Conservation (phyloP, 1,140 invertebrate genomes). For the Drosophila willistoni region DNA sequence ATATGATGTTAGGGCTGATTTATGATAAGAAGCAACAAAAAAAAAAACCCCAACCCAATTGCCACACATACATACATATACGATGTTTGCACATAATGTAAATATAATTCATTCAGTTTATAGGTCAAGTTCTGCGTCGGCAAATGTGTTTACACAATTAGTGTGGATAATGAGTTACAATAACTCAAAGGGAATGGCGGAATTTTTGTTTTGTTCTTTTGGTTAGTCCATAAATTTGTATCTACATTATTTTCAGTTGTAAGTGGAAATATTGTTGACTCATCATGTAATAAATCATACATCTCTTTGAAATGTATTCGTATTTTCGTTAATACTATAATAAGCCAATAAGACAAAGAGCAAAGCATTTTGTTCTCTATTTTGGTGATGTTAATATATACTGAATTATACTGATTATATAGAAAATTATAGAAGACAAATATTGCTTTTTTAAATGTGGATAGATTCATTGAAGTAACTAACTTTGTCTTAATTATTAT, state of each 20-base stretch:
- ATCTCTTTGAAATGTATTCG: neutral
- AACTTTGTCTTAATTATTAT: no score
- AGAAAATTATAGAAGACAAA: no score
- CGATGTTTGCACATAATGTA: constrained; percentile 42
- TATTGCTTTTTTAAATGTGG: no score
- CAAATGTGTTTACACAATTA: constrained; percentile 63
- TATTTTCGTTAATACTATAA: no score
- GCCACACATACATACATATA: constrained; percentile 29
- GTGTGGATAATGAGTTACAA: constrained; percentile 49
- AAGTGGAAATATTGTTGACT: constrained; percentile 15
- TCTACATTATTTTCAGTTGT: constrained; percentile 23
- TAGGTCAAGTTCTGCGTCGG: constrained; percentile 71
- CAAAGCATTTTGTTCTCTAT: no score
- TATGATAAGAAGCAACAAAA: constrained; percentile 44
- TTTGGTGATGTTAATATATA: no score
- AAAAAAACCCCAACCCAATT: neutral
- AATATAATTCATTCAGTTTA: constrained; percentile 50
- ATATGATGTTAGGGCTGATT: constrained; percentile 39
- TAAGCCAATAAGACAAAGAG: no score
- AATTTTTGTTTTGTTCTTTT: constrained; percentile 26
- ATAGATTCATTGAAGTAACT: no score
- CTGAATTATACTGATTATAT: no score
- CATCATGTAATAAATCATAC: neutral
- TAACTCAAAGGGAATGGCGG: constrained; percentile 55
- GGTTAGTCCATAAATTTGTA: constrained; percentile 42